phyloP scores from a whole-genome alignment of 2,113 vertebrate genomes.

The Macroglossus sobrinus region DNA sequence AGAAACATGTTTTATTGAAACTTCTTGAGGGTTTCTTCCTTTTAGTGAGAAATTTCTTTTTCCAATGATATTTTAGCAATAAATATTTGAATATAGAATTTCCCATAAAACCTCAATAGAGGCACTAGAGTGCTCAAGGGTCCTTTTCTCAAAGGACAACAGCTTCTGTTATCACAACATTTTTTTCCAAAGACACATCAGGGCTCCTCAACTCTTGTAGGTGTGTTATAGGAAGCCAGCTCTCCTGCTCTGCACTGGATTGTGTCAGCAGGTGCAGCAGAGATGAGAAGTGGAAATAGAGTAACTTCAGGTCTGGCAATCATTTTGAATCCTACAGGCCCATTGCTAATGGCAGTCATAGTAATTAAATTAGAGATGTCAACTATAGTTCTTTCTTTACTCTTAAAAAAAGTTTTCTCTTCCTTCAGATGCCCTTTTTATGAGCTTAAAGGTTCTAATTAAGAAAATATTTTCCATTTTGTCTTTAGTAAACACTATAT shows the following conservation, averaged over 20 bases:
- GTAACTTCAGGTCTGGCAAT: constrained; percentile 46
- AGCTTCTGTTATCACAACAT: background rate
- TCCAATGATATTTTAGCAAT: background rate
- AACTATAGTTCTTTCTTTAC: constrained; percentile 39
- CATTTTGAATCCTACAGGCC: constrained; percentile 71
- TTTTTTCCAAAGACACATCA: background rate
- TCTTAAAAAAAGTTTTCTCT: constrained; percentile 74
- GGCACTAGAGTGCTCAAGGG: rapidly evolving
- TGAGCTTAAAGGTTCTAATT: constrained; percentile 78
- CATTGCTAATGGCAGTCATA: constrained; percentile 71
- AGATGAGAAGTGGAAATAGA: constrained; percentile 15
- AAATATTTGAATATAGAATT: background rate
- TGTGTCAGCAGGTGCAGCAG: constrained; percentile 41
- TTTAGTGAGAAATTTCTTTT: background rate
- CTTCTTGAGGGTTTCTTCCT: background rate
- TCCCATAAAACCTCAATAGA: background rate
- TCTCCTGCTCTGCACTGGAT: background rate
- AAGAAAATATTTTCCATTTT: constrained; percentile 78
- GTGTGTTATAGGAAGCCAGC: background rate
- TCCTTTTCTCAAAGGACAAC: background rate
- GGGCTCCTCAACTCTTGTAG: background rate
- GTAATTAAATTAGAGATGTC: constrained; percentile 78
- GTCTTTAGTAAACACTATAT: constrained; percentile 77
- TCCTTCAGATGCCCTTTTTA: constrained; percentile 45
- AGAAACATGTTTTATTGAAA: background rate